These are phyloP conservation scores for Luperina testacea DNA, from an alignment of 2,888 invertebrate species.

Conservation along the genomic window DNA sequence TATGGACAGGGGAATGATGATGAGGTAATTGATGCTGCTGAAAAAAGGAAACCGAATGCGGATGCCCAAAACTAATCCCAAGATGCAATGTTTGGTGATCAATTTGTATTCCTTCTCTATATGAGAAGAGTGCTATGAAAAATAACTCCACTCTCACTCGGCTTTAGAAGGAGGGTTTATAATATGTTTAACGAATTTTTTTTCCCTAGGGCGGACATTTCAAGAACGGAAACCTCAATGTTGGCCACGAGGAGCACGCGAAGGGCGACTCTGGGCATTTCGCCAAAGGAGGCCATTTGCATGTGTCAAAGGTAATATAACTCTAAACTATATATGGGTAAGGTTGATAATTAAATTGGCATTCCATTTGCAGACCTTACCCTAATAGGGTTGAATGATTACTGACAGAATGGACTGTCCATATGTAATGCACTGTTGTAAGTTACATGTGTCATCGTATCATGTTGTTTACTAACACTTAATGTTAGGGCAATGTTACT, in stretches of 20 bases:
- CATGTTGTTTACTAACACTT: not conserved
- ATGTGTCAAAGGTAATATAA: constrained; percentile 86
- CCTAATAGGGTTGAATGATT: not conserved
- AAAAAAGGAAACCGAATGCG: not conserved
- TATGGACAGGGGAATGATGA: no score
- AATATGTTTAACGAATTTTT: not conserved
- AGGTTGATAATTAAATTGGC: not conserved
- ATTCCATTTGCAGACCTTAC: not conserved
- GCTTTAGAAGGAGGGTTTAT: not conserved
- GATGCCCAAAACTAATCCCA: not conserved
- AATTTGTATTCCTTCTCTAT: not conserved
- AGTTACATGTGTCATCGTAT: no score
- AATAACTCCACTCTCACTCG: no score
- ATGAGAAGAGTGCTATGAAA: not conserved
- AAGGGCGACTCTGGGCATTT: constrained; percentile 90
- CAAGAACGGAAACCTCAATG: constrained; percentile 89
- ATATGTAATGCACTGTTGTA: not conserved
- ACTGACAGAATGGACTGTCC: not conserved
- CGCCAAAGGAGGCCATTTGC: constrained; percentile 89
- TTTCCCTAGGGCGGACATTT: constrained; percentile 89
- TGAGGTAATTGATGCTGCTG: not conserved
- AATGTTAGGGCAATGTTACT: not conserved
- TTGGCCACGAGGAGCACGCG: constrained; percentile 85
- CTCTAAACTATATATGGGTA: not conserved
- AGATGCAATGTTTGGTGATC: not conserved